Evolutionary conservation across 2,797 vertebrate species (phyloP), one percentile per base, ranked within the genome.

Genomic region (Gobio occitaniae): DNA sequence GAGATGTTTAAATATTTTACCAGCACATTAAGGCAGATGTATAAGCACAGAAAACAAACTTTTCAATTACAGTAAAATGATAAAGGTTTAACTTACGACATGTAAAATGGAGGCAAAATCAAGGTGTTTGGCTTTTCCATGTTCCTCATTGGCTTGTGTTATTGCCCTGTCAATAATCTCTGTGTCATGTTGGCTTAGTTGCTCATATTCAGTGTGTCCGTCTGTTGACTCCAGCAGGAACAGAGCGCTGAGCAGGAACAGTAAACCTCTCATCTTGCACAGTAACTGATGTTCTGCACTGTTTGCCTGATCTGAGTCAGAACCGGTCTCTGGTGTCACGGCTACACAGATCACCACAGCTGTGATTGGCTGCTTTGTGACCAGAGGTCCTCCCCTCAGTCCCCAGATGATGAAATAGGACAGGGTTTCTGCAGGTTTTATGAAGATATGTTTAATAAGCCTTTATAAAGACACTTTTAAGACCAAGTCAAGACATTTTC

Each of bases 261-360:
- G 86, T 4, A 80, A 76, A 68, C 41, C 76, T 63, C 59, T 65
- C 81, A 83, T 83, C 56, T 52, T 83, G n/a, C 7, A 2, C 29
- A 82, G 25, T 10, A 48, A 61, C 69, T 61, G 69, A 47, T 61
- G 66, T 72, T 56, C 54, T 61, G 68, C 15, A 0, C 12, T 41
- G 32, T 44, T 66, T 38, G 29, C 3, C 29, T n/a, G 59, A 79
- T 21, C 16, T 50, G 32, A 13, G 29, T 32, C 16, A 50, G 10
- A 50, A 66, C 6, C 15, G 8, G 41, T 79, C 0, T 15, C 70
- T 50, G n/a, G 44, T 29, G 44, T 72, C 47, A 32, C 3, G 0
- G 11, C 25, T 29, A 72, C 69, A 72, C 47, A 19, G 71, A 50
- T 2, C 8, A 50, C 25, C 32, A 29, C 15, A 52, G 71, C 44